Base-by-base conservation (phyloP, 2,888 invertebrate genomes). In the Trissolcus japonicus region DNA sequence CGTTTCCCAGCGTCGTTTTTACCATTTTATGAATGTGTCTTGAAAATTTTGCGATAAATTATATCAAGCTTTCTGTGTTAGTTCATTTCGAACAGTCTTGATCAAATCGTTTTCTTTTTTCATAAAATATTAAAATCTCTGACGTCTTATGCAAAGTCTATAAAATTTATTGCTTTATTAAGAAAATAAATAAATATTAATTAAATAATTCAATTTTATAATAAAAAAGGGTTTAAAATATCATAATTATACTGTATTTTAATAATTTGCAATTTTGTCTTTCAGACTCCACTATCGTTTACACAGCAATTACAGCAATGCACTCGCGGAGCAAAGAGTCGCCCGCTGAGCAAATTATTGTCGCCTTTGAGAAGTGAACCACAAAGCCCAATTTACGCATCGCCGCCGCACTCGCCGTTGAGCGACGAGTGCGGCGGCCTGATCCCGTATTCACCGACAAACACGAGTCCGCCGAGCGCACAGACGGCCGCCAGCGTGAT, bases 301-400 rank as follows among this genome's bases (percentile, higher is more conserved):
- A 97, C 97, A 2, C 97, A 97, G 89, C 97, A 97, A 90, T 91
- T 98, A 62, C 97, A 97, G 80, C 94, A 95, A 79, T 94, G 95
- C 87, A 94, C 95, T 0, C 91, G 95, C 74, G 93, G 93, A 85
- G 89, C 92, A 11, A 92, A 93, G 82, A 91, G 91, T 71, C 90
- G 95, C 46, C 93, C 95, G 0, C 88, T 93, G 48, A 92, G 92
- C 80, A 92, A 93, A 83, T 88, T 93, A 55, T 83, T 92, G 71
- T 92, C 91, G 46, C 92, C 92, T 9, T 84, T 92, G 66, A 92
- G 93, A 81, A 93, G 93, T 83, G 93, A 93, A 83, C 93, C 93
- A 0, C 92, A 93, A 88, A 92, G 92, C 90, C 91, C 95, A 80
- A 94, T 95, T 79, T 95, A 95, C 87, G 94, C 95, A 14, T 95